phyloP scores from a whole-genome alignment of 2,113 vertebrate species.

The Heliornis fulica region DNA sequence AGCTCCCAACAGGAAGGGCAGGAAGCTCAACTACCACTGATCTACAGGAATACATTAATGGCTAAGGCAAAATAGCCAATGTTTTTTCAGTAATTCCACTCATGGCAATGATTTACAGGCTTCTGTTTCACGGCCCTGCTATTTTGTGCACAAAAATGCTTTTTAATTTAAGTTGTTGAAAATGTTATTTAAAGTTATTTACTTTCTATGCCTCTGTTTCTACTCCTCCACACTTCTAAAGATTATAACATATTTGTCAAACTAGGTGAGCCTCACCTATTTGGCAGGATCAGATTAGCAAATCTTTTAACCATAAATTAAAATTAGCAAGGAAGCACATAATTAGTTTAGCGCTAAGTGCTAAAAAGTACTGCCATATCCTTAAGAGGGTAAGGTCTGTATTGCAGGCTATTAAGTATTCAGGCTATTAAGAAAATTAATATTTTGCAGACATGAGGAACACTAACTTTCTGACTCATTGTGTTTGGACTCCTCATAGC shows the following conservation, averaged over 20 bases:
- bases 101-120: not conserved
- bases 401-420: not conserved
- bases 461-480: conserved; percentile 7
- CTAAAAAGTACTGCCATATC: not conserved
- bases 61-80: not conserved
- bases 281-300: not conserved
- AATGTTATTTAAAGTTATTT: not conserved
- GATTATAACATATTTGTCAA: not conserved
- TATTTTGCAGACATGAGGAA: not conserved
- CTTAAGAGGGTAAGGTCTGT: conserved; percentile 7
- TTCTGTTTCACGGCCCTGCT: not conserved
- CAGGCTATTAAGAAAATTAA: conserved; percentile 26
- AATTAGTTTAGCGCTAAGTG: not conserved
- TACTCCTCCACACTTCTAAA: not conserved
- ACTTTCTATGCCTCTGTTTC: not conserved
- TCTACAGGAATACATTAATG: not conserved
- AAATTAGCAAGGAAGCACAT: not conserved
- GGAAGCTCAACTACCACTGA: not conserved
- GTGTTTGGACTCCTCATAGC: not conserved
- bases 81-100: not conserved
- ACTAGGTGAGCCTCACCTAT: not conserved
- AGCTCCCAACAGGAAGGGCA: not conserved
- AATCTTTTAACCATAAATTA: not conserved
- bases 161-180: not conserved
- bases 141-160: not conserved